phyloP scores from a whole-genome alignment of 2,113 vertebrate genomes.

The Corydoras maculifer region DNA sequence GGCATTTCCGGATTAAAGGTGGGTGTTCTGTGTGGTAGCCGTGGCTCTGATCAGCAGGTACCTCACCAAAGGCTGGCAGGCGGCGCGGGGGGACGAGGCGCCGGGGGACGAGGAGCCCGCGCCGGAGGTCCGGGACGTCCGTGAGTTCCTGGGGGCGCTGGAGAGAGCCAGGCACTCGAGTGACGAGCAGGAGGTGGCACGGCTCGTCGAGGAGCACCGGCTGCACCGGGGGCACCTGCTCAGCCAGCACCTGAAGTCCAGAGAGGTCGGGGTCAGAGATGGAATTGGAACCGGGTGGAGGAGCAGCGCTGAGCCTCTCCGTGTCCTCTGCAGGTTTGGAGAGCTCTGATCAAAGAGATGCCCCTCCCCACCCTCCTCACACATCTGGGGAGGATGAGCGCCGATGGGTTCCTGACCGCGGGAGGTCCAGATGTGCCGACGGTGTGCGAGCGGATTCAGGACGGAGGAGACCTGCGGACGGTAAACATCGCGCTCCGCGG shows the following conservation, averaged over 20 bases:
- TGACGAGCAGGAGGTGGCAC: constrained; percentile 82
- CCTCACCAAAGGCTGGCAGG: constrained; percentile 91
- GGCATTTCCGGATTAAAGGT: background rate
- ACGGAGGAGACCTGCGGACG: constrained; percentile 76
- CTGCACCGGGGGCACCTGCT: constrained; percentile 83
- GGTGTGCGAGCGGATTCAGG: constrained; percentile 82
- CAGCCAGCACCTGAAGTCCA: constrained; percentile 82
- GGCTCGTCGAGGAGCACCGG: constrained; percentile 83
- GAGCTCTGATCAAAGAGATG: constrained; percentile 87
- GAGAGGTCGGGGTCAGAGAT: constrained; percentile 65
- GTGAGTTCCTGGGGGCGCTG: constrained; percentile 83
- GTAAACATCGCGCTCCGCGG: constrained; percentile 54
- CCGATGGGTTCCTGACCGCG: constrained; percentile 75
- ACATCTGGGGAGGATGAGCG: constrained; percentile 82
- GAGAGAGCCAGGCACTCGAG: constrained; percentile 83
- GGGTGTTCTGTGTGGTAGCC: constrained; percentile 61
- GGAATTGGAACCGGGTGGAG: background rate
- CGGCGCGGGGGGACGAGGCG: constrained; percentile 65
- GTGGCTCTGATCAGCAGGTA: constrained; percentile 85
- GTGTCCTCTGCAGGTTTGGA: constrained; percentile 72
- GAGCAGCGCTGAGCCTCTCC: no score
- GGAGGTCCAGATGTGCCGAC: constrained; percentile 71
- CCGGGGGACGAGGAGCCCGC: constrained; percentile 79
- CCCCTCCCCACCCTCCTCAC: constrained; percentile 72
- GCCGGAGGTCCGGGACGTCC: constrained; percentile 73